A percentile compares a stretch with the other conserved stretches of the same genome.
phyloP scores from a whole-genome alignment of 2,888 invertebrate genomes.

The Cryptops parisi region DNA sequence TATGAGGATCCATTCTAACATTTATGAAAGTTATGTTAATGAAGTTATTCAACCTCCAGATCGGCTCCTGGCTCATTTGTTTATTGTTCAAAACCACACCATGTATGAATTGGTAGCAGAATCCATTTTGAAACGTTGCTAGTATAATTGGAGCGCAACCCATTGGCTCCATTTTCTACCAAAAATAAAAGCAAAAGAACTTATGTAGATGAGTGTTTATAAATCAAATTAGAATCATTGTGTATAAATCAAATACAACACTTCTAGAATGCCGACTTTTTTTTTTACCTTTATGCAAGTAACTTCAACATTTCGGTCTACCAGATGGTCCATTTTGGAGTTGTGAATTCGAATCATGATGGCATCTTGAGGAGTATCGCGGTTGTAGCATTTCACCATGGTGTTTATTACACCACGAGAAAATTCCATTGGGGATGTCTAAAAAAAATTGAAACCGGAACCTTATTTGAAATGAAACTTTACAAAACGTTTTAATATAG shows the following conservation, averaged over 20 bases:
- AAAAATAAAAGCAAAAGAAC: not conserved
- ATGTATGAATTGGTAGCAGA: not conserved
- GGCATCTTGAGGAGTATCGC: not conserved
- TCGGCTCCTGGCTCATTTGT: not conserved
- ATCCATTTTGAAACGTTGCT: conserved; percentile 6
- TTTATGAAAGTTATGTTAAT: no score
- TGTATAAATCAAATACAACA: not conserved
- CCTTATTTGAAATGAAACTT: no score
- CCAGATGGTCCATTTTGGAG: not conserved
- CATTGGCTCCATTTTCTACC: not conserved
- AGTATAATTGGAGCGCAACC: conserved; percentile 1
- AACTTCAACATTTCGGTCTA: not conserved
- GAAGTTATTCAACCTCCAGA: not conserved
- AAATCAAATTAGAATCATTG: not conserved
- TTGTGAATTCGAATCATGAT: conserved; percentile 7
- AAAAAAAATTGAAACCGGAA: no score
- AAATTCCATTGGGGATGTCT: not conserved
- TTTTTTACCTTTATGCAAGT: not conserved
- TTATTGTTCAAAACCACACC: not conserved
- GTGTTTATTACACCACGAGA: conserved; percentile 1
- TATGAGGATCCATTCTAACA: no score
- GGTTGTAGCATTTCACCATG: not conserved
- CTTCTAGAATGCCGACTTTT: not conserved
- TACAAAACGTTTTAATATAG: no score
- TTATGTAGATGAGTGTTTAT: not conserved